Conservation (phyloP, 2,888 invertebrate genomes). For the Hermaeophaga mercurialis region DNA sequence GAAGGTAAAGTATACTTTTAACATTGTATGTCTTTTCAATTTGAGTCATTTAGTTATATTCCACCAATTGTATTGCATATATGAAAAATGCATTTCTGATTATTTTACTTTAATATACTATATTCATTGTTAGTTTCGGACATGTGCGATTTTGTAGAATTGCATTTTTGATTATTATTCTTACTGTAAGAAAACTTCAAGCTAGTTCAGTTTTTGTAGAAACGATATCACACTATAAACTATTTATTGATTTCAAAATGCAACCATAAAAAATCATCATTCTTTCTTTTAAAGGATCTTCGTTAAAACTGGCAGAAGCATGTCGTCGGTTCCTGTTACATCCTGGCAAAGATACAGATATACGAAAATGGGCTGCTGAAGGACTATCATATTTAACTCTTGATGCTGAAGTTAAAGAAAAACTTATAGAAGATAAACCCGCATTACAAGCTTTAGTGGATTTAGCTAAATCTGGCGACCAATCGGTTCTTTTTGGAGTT, state of each 20-base stretch:
- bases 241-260: no score
- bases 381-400: slow-evolving; percentile 94
- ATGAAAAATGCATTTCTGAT: neutral
- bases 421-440: slow-evolving; percentile 82
- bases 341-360: slow-evolving; percentile 71
- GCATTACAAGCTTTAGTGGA: slow-evolving; percentile 88
- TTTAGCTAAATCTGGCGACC: slow-evolving; percentile 84
- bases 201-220: no score
- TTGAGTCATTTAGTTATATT: neutral
- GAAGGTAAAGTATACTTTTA: slow-evolving; percentile 59
- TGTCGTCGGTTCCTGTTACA: slow-evolving; percentile 90
- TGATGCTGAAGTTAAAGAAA: slow-evolving; percentile 98
- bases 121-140: no score
- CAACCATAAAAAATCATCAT: no score
- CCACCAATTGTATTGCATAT: neutral
- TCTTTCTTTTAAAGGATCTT: slow-evolving; percentile 67
- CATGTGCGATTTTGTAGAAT: no score
- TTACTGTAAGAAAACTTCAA: no score
- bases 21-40: neutral
- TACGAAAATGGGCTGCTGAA: slow-evolving; percentile 95
- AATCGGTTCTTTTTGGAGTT: slow-evolving; percentile 87
- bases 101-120: neutral
- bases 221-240: no score
- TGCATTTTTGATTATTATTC: neutral
- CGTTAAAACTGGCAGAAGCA: slow-evolving; percentile 88